Percentiles rank a stretch among this genome's conserved stretches.
phyloP scores from a whole-genome alignment of 2,797 vertebrate species.

The Balearica regulorum region DNA sequence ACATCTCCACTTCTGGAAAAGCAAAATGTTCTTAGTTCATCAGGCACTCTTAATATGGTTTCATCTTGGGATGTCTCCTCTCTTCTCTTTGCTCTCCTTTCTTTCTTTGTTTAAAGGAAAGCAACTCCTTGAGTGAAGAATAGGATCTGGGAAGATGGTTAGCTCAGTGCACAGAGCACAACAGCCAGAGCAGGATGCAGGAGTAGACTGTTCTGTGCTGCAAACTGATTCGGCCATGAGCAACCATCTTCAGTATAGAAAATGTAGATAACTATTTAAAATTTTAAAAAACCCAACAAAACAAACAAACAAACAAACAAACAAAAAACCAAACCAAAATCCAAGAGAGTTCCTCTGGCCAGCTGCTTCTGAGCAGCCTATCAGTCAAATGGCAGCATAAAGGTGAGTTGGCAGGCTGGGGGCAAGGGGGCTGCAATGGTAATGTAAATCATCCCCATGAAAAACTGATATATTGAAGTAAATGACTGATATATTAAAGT shows the following conservation, averaged over 20 bases:
- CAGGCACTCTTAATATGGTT: not conserved
- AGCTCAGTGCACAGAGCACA: not conserved
- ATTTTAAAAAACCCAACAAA: no score
- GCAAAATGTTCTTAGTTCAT: not conserved
- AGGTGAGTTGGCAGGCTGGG: not conserved
- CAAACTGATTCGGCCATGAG: fast-evolving
- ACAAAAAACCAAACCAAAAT: no score
- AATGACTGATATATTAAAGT: not conserved
- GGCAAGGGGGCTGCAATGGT: not conserved
- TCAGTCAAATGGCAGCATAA: not conserved
- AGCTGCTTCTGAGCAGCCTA: not conserved
- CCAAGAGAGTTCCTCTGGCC: not conserved
- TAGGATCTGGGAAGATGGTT: not conserved
- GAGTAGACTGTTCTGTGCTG: not conserved
- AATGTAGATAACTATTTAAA: not conserved
- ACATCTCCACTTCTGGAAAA: not conserved
- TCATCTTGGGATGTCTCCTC: not conserved
- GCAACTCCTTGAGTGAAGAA: not conserved
- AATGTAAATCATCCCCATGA: not conserved
- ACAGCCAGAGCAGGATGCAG: not conserved
- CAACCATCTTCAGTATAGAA: not conserved
- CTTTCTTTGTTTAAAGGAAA: not conserved
- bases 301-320: not conserved
- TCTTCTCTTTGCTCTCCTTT: not conserved
- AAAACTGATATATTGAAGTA: not conserved